Base-by-base conservation (phyloP, 2,113 vertebrate genomes). In the Aegithalos caudatus region DNA sequence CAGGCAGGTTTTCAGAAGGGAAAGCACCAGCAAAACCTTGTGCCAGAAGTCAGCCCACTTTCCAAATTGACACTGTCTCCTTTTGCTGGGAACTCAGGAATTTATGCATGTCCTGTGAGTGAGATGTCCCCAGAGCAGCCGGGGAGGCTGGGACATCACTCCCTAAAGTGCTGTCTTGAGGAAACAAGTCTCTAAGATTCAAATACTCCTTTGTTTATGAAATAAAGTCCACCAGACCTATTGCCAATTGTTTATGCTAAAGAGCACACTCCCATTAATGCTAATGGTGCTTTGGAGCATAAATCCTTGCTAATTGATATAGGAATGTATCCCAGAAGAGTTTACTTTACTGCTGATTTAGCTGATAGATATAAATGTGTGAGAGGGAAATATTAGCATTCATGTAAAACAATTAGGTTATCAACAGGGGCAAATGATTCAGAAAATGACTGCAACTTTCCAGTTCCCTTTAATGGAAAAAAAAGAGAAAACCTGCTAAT, bases 281-380 rank as follows among this genome's bases (percentile, higher is more conserved):
- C 71, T 96, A 96, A 96, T 93, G 61, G 88, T 90, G 83, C 92
- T 96, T 95, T 95, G 76, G 95, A 96, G 94, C 95, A 97, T 96
- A 96, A 96, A 96, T 97, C 88, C 92, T 92, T 79, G 82, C 88
- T 97, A 96, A 96, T 96, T 97, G 93, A 96, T 96, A 95, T 65
- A 96, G 90, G 77, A 97, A 94, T 92, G 95, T 64, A 88, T 95
- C 94, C 94, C 95, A 88, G 90, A 93, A 95, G 96, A 90, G 76
- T 95, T 95, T 85, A 83, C 76, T 95, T 97, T 97, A 91, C 90
- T 95, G 95, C 94, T 95, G 96, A 92, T 95, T 96, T 97, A 95
- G 94, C 91, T 96, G 95, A 96, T 94, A 95, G 95, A 88, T 94
- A 96, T 84, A 94, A 96, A 93, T 91, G 61, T 93, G 87, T 94